Conservation (phyloP, 2,113 vertebrate genomes). For the Halichoerus grypus region DNA sequence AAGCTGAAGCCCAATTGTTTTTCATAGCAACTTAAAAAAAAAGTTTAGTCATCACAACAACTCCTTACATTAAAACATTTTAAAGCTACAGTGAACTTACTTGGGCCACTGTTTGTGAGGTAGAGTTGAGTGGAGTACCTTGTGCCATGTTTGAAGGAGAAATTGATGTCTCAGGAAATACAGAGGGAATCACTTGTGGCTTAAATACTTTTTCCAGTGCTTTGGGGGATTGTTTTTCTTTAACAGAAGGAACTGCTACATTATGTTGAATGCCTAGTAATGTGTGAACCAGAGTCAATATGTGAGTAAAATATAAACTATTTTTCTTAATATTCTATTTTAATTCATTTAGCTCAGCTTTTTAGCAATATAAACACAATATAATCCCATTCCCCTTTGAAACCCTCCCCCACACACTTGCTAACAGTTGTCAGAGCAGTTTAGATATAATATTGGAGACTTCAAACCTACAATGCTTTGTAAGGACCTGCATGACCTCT, state of each 20-base stretch:
- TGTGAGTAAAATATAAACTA: not conserved
- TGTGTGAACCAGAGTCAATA: conserved; percentile 44
- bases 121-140: conserved; percentile 70
- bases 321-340: not conserved
- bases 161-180: conserved; percentile 80
- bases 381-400: not conserved
- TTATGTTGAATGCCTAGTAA: conserved; percentile 78
- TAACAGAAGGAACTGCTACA: conserved; percentile 66
- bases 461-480: not conserved
- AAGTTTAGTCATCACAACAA: not conserved
- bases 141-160: conserved; percentile 77
- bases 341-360: conserved; percentile 35
- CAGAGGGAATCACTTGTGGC: conserved; percentile 81
- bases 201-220: conserved; percentile 86
- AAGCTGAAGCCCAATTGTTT: not conserved
- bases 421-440: not conserved
- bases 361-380: not conserved
- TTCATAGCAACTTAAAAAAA: conserved; percentile 9
- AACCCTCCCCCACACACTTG: not conserved
- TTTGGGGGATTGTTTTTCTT: conserved; percentile 81
- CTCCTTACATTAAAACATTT: not conserved
- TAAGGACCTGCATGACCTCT: not conserved
- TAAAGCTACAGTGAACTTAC: conserved; percentile 83
- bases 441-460: not conserved
- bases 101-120: conserved; percentile 84